These are phyloP conservation scores for Epinotia bilunana DNA, from an alignment of 2,888 invertebrate genomes.

Conservation along the genomic window DNA sequence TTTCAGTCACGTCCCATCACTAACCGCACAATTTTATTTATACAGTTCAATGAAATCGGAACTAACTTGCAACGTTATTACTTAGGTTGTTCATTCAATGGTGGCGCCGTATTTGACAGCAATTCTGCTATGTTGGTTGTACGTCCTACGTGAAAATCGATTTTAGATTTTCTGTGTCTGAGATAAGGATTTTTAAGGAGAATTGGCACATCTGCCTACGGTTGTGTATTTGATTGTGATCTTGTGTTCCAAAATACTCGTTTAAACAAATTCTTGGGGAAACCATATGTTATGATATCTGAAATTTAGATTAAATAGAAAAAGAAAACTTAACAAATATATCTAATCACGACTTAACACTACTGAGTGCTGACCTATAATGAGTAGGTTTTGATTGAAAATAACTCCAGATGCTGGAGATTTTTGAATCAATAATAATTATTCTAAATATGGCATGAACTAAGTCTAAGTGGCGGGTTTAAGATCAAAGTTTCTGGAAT, in stretches of 20 bases:
- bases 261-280: too few species aligned
- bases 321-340: too few species aligned
- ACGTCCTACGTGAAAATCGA: slow-evolving; percentile 39
- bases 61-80: not conserved
- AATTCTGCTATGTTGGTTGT: slow-evolving; percentile 21
- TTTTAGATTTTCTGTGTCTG: slow-evolving; percentile 47
- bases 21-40: slow-evolving; percentile 54
- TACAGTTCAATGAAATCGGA: slow-evolving; percentile 5
- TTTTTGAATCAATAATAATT: not conserved
- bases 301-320: too few species aligned
- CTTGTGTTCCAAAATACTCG: too few species aligned
- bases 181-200: slow-evolving; percentile 39
- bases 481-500: not conserved
- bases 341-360: not conserved
- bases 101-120: slow-evolving; percentile 18
- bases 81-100: not conserved
- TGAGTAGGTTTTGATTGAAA: not conserved
- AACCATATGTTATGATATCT: too few species aligned
- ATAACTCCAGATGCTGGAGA: not conserved
- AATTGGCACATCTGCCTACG: not conserved
- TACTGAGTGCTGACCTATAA: not conserved
- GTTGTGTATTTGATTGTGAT: not conserved
- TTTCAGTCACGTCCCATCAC: slow-evolving; percentile 66
- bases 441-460: not conserved
- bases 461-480: not conserved